Percentiles rank a stretch among this genome's conserved stretches.
These are phyloP conservation scores for Pogonocichla stellata DNA, from an alignment of 2,113 vertebrate genomes.

Conservation along the genomic window DNA sequence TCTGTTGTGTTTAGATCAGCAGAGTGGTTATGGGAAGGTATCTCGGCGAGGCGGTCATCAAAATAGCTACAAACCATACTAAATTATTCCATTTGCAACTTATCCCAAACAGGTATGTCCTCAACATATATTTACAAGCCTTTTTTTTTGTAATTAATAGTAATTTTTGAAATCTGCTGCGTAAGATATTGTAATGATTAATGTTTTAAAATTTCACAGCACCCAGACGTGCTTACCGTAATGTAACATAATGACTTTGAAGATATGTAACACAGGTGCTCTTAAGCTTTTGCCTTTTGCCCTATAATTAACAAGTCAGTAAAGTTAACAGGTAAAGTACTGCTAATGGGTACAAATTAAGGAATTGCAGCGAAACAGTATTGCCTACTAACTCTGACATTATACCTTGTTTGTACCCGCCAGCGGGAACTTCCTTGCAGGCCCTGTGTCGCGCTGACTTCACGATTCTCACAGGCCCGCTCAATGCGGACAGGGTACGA, in stretches of 20 bases:
- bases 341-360: slow-evolving; percentile 99
- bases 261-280: slow-evolving; percentile 86
- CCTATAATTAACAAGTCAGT: slow-evolving; percentile 94
- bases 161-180: slow-evolving; percentile 81
- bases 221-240: slow-evolving; percentile 97
- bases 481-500: slow-evolving; percentile 99
- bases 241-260: slow-evolving; percentile 92
- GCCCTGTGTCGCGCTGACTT: slow-evolving; percentile 99
- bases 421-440: slow-evolving; percentile 99
- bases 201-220: slow-evolving; percentile 92
- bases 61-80: slow-evolving; percentile 99
- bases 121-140: slow-evolving; percentile 44
- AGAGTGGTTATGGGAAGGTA: slow-evolving; percentile 97
- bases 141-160: slow-evolving; percentile 64
- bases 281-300: slow-evolving; percentile 85
- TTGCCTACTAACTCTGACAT: slow-evolving; percentile 99
- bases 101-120: slow-evolving; percentile 86
- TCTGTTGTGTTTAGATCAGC: slow-evolving; percentile 84
- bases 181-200: slow-evolving; percentile 80
- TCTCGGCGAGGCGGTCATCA: slow-evolving; percentile 95
- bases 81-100: slow-evolving; percentile 85
- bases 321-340: slow-evolving; percentile 99
- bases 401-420: slow-evolving; percentile 99
- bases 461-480: slow-evolving; percentile 99
- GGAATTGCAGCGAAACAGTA: slow-evolving; percentile 93